phyloP scores from a whole-genome alignment of 1,140 invertebrate species.

The Cyrtorhinus lividipennis region DNA sequence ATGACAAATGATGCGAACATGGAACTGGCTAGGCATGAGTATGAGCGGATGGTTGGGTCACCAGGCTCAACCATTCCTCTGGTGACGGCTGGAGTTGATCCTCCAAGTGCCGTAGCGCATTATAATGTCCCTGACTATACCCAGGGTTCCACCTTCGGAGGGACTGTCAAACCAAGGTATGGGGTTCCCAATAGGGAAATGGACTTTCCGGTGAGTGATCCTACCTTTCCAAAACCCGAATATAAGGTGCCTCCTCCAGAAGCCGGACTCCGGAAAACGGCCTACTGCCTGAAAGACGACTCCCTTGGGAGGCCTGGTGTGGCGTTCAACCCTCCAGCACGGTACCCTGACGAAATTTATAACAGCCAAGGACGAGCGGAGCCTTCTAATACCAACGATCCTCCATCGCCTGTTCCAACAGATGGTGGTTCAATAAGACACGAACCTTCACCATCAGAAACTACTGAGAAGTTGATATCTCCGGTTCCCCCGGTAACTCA shows the following conservation, averaged over 20 bases:
- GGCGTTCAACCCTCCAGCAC: background rate
- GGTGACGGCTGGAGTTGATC: background rate
- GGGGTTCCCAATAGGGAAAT: background rate
- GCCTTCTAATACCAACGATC: background rate
- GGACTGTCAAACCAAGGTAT: background rate
- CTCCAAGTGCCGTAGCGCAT: background rate
- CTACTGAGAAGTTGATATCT: background rate
- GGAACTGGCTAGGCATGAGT: background rate
- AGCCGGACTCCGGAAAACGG: background rate
- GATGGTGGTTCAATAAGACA: background rate
- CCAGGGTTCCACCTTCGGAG: background rate
- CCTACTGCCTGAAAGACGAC: background rate
- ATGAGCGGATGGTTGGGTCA: background rate
- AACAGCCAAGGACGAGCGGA: background rate
- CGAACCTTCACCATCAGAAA: background rate
- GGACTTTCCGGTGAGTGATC: background rate
- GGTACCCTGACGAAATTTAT: background rate
- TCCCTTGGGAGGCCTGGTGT: background rate
- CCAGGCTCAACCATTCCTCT: background rate
- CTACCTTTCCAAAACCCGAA: background rate
- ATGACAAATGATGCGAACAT: background rate
- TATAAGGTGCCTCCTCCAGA: background rate
- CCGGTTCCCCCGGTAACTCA: background rate
- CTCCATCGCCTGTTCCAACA: background rate
- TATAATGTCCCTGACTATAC: slow-evolving; percentile 1